Evolutionary conservation across 37 sponge, comb jelly and placozoan genomes (phyloP).

Genomic region (Axinella damicornis): DNA sequence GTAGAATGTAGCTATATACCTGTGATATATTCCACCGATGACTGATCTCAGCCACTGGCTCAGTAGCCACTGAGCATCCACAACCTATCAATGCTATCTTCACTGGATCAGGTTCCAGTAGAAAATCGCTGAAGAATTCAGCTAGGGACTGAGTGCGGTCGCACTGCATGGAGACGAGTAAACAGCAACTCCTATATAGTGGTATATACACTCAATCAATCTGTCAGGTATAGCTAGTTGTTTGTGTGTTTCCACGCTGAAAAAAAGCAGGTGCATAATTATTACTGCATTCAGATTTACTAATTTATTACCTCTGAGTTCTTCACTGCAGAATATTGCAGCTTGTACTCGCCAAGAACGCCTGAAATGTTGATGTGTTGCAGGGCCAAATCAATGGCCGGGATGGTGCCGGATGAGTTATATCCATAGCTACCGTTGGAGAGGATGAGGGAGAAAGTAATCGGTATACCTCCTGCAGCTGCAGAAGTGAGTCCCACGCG

Average conservation of each 20-base stretch:
- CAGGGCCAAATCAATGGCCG: slow-evolving; percentile 19
- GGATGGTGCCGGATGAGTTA: slow-evolving; percentile 17
- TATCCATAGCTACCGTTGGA: slow-evolving; percentile 4
- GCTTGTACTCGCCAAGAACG: slow-evolving; percentile 10
- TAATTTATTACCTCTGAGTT: slow-evolving; percentile 2
- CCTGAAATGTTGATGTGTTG: not conserved
- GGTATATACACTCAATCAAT: no score
- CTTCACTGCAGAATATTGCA: not conserved
- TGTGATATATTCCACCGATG: slow-evolving; percentile 45
- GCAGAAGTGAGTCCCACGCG: no score
- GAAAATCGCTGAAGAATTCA: slow-evolving; percentile 1
- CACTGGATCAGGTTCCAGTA: not conserved
- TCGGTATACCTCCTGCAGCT: no score
- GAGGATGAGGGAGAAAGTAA: not conserved
- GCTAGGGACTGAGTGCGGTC: slow-evolving; percentile 7
- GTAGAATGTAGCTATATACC: slow-evolving; percentile 6
- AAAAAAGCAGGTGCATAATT: no score
- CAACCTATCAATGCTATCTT: slow-evolving; percentile 32
- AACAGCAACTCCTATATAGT: no score
- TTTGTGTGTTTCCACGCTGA: no score
- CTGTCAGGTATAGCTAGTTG: no score
- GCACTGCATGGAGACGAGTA: slow-evolving; percentile 20
- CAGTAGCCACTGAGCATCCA: slow-evolving; percentile 43
- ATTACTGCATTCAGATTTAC: no score
- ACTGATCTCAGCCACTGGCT: slow-evolving; percentile 41